These are phyloP conservation scores for Andrena fulva DNA, from an alignment of 2,888 invertebrate genomes.

Conservation along the genomic window DNA sequence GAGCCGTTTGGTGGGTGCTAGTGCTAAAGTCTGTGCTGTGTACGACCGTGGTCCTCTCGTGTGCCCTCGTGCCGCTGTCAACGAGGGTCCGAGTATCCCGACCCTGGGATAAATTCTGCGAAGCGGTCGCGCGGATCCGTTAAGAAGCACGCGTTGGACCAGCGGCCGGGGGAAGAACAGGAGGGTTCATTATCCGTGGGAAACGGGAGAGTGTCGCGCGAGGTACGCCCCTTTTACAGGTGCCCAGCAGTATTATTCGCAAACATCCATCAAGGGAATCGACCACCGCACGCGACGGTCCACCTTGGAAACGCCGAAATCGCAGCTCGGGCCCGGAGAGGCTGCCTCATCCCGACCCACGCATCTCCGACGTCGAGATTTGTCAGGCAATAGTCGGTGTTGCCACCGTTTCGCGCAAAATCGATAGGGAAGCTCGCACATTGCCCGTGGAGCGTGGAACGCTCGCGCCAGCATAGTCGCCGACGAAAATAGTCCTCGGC, in stretches of 20 bases:
- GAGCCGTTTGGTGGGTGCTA: constrained; percentile 48
- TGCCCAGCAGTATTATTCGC: constrained; percentile 61
- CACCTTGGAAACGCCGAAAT: constrained; percentile 20
- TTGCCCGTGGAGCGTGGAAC: constrained; percentile 50
- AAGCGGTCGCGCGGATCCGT: no score
- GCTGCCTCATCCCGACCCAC: background rate
- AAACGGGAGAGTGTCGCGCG: constrained; percentile 13
- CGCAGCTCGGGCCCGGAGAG: background rate
- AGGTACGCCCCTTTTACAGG: constrained; percentile 66
- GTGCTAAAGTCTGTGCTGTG: constrained; percentile 56
- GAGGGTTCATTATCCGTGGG: background rate
- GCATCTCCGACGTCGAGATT: background rate
- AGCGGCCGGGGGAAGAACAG: background rate
- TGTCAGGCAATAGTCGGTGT: constrained; percentile 14
- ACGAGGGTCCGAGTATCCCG: constrained; percentile 20
- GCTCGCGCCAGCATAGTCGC: constrained; percentile 44
- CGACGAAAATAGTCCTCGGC: constrained; percentile 63
- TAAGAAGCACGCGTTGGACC: background rate
- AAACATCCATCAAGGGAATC: constrained; percentile 37
- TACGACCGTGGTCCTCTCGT: constrained; percentile 51
- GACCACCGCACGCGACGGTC: constrained; percentile 8
- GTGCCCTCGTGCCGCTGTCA: constrained; percentile 61
- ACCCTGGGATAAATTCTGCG: constrained; percentile 22
- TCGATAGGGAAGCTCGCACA: constrained; percentile 75
- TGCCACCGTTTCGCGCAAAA: constrained; percentile 72